Evolutionary conservation across 2,888 invertebrate genomes (phyloP).

Genomic region (Cryptocephalus primarius): DNA sequence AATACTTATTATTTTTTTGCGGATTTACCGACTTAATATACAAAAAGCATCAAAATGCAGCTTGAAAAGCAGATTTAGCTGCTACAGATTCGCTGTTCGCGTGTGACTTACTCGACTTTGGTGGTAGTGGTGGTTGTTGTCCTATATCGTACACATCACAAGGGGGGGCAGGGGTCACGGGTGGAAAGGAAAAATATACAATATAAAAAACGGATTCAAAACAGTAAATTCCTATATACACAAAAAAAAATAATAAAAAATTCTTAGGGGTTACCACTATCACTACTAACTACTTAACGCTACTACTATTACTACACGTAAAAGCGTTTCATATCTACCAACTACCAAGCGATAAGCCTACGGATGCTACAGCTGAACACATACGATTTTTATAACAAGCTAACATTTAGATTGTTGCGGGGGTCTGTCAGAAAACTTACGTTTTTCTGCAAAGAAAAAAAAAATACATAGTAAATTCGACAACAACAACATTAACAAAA

Average conservation of each 20-base stretch:
- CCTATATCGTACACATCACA: conserved; percentile 26
- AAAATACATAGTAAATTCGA: background rate
- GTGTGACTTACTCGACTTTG: conserved; percentile 34
- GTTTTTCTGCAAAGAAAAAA: conserved; percentile 26
- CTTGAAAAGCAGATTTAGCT: conserved; percentile 10
- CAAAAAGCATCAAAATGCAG: conserved; percentile 11
- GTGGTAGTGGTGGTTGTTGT: conserved; percentile 31
- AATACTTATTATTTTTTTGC: background rate
- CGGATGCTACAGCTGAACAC: conserved; percentile 5
- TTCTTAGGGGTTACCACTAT: background rate
- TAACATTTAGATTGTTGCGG: conserved; percentile 11
- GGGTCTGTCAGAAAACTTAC: conserved; percentile 20
- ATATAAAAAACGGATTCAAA: conserved; percentile 24
- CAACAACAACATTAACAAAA: too few species aligned
- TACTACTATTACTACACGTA: background rate
- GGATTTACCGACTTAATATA: conserved; percentile 6
- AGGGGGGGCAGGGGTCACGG: conserved; percentile 20
- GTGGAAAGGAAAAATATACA: conserved; percentile 25
- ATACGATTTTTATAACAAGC: conserved; percentile 20
- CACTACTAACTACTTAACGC: conserved; percentile 3
- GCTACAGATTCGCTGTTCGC: conserved; percentile 9
- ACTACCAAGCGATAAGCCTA: background rate
- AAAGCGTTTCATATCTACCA: conserved; percentile 2
- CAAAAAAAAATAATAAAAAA: background rate
- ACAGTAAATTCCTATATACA: background rate